Percentiles rank a stretch among this genome's conserved stretches.
Evolutionary conservation across 1,140 invertebrate genomes (phyloP).

Genomic region (Drosophila repleta): DNA sequence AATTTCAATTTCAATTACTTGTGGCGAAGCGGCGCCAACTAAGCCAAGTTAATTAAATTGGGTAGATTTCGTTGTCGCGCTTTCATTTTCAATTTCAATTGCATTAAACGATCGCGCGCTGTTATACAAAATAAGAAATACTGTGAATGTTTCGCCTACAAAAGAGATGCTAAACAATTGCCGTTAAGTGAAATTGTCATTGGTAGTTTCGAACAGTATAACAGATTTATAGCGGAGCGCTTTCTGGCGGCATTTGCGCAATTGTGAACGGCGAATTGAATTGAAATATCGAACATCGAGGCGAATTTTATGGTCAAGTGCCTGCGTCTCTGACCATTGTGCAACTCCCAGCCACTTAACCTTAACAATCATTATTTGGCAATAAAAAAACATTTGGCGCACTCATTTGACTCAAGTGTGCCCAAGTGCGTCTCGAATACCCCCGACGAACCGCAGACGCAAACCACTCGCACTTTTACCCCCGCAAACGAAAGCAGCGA

Average conservation of each 20-base stretch:
- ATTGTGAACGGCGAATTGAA: background rate
- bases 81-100: slow-evolving; percentile 41
- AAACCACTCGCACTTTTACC: slow-evolving; percentile 5
- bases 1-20: slow-evolving; percentile 33
- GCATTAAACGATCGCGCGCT: slow-evolving; percentile 5
- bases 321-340: slow-evolving; percentile 53
- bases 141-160: background rate
- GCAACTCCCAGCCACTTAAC: slow-evolving; percentile 74
- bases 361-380: slow-evolving; percentile 77
- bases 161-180: slow-evolving; percentile 9
- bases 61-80: slow-evolving; percentile 48
- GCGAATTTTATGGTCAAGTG: slow-evolving; percentile 53
- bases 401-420: slow-evolving; percentile 63
- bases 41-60: slow-evolving; percentile 48
- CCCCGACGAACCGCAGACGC: slow-evolving; percentile 32
- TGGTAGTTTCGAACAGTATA: background rate
- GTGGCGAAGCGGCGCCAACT: background rate
- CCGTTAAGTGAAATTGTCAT: slow-evolving; percentile 21
- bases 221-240: background rate
- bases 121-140: background rate
- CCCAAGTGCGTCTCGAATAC: slow-evolving; percentile 48
- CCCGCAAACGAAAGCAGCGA: slow-evolving; percentile 25
- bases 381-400: slow-evolving; percentile 66
- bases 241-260: slow-evolving; percentile 4
- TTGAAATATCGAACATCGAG: slow-evolving; percentile 15